Evolutionary conservation across 2,888 invertebrate species (phyloP).

Genomic region (Clepsis dumicolana): DNA sequence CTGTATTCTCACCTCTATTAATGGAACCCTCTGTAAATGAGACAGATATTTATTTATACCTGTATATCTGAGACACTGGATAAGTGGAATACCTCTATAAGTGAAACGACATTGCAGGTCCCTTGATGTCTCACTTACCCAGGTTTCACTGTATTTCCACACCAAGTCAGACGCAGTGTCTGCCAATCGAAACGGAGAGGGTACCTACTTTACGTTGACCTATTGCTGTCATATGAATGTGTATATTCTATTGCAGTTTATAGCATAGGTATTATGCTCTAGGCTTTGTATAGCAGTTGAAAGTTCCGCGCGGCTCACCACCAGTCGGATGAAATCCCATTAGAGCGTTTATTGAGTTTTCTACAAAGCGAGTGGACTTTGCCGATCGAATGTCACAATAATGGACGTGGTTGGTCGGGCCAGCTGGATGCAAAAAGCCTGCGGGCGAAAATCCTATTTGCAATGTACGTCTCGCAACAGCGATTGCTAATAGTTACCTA

Average conservation of each 20-base stretch:
- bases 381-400: slow-evolving; percentile 65
- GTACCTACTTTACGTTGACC: neutral
- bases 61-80: too few relatives aligned
- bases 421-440: slow-evolving; percentile 58
- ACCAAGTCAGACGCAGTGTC: neutral
- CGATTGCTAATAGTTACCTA: slow-evolving; percentile 11
- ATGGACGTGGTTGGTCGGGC: slow-evolving; percentile 57
- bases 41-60: too few relatives aligned
- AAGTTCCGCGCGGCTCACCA: slow-evolving; percentile 74
- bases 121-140: neutral
- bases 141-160: neutral
- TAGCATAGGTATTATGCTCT: slow-evolving; percentile 1
- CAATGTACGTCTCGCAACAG: slow-evolving; percentile 32
- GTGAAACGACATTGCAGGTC: too few relatives aligned
- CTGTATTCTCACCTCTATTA: too few relatives aligned
- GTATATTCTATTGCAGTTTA: neutral
- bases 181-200: neutral
- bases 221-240: neutral
- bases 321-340: slow-evolving; percentile 75
- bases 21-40: too few relatives aligned
- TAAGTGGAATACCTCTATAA: too few relatives aligned
- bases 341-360: slow-evolving; percentile 80
- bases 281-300: slow-evolving; percentile 51
- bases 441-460: slow-evolving; percentile 53
- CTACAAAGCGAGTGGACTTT: slow-evolving; percentile 55